These are phyloP conservation scores for Fulmarus glacialis DNA, from an alignment of 2,113 vertebrate genomes.

Conservation along the genomic window DNA sequence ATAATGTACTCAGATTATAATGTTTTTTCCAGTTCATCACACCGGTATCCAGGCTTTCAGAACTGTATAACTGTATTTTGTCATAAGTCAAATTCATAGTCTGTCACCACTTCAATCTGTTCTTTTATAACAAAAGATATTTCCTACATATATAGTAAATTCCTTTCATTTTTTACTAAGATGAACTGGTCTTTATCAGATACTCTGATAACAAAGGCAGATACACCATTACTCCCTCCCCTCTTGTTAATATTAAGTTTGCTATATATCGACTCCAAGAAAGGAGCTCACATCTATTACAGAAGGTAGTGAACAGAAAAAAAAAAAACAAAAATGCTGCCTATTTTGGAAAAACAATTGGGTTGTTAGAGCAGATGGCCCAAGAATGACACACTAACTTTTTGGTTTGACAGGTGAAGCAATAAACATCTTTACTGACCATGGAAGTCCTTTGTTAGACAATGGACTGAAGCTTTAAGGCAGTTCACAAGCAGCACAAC, in stretches of 20 bases:
- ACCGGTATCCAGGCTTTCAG: not conserved
- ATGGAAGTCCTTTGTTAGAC: not conserved
- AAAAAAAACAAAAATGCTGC: not conserved
- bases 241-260: not conserved
- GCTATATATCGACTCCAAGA: not conserved
- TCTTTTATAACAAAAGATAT: not conserved
- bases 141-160: slow-evolving; percentile 8
- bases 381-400: not conserved
- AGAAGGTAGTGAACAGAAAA: not conserved
- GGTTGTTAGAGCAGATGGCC: not conserved
- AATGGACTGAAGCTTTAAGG: not conserved
- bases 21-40: slow-evolving; percentile 47
- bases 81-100: not conserved
- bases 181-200: slow-evolving; percentile 5
- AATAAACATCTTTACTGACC: not conserved
- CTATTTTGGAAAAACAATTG: not conserved
- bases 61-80: not conserved
- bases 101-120: not conserved
- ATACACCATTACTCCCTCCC: not conserved
- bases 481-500: not conserved
- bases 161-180: slow-evolving; percentile 2
- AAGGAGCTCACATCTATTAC: not conserved
- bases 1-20: not conserved
- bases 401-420: not conserved
- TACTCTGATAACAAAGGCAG: not conserved